phyloP scores from a whole-genome alignment of 2,113 vertebrate species.

The Coptodon bakossiorum region DNA sequence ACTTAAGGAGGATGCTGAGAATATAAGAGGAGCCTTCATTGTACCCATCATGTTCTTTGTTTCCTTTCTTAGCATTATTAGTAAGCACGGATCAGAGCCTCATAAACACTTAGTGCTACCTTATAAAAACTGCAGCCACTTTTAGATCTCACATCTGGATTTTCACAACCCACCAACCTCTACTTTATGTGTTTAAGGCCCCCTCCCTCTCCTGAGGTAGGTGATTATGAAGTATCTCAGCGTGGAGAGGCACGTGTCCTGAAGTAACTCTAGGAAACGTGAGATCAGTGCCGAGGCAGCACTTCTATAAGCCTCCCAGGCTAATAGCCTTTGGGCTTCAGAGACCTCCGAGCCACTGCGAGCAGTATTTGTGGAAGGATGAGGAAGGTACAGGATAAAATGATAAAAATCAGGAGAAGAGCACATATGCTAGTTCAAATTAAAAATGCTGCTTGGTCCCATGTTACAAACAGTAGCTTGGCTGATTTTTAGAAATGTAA shows the following conservation, averaged over 20 bases:
- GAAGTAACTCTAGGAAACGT: constrained; percentile 9
- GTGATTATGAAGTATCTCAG: constrained; percentile 11
- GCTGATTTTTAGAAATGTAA: neutral
- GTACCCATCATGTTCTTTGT: neutral
- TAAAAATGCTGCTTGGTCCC: neutral
- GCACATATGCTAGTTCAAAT: neutral
- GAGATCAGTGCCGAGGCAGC: constrained; percentile 36
- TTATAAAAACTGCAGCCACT: neutral
- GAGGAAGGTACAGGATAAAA: neutral
- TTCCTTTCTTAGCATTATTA: neutral
- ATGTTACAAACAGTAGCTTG: neutral
- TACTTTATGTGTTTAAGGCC: neutral
- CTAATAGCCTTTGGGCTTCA: constrained; percentile 22
- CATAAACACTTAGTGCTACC: neutral
- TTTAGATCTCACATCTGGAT: neutral
- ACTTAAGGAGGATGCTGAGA: neutral
- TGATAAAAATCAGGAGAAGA: neutral
- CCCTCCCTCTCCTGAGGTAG: neutral
- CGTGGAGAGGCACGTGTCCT: constrained; percentile 2
- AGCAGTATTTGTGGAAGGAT: neutral
- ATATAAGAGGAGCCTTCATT: neutral
- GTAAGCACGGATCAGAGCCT: neutral
- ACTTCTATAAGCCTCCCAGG: constrained; percentile 8
- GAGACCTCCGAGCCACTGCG: neutral
- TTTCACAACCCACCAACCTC: neutral